These are phyloP conservation scores for Aurelia aurita DNA, from an alignment of 30 jellyfish, hydroid and myxozoan genomes.

Conservation along the genomic window DNA sequence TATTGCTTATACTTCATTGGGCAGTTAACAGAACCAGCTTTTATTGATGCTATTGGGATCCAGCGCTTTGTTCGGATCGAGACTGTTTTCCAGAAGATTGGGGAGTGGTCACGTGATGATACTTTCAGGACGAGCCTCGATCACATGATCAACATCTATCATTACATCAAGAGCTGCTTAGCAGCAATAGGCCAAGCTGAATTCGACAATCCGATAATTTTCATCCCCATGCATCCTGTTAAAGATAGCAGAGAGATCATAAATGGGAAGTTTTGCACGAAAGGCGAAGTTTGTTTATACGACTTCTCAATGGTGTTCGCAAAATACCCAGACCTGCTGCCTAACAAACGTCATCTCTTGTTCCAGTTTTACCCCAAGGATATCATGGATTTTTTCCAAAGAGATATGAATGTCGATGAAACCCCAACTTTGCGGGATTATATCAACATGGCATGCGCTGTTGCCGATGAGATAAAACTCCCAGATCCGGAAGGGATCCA, in stretches of 20 bases:
- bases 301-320: constrained; percentile 72
- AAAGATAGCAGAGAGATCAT: not conserved
- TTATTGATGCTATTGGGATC: constrained; percentile 58
- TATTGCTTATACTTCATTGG: constrained; percentile 30
- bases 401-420: constrained; percentile 37
- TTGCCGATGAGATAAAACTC: constrained; percentile 68
- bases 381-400: constrained; percentile 60
- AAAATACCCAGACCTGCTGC: constrained; percentile 7
- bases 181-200: constrained; percentile 39
- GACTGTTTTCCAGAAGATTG: constrained; percentile 40
- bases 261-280: constrained; percentile 63
- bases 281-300: constrained; percentile 73
- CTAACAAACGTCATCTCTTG: constrained; percentile 50
- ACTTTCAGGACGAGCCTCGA: constrained; percentile 64
- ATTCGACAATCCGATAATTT: constrained; percentile 55
- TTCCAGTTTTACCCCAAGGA: constrained; percentile 67
- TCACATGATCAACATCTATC: constrained; percentile 73
- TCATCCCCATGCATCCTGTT: constrained; percentile 13
- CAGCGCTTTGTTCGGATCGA: constrained; percentile 28
- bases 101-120: constrained; percentile 63
- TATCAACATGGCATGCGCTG: constrained; percentile 53
- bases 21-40: constrained; percentile 8
- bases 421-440: constrained; percentile 80
- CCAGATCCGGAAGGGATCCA: constrained; percentile 65
- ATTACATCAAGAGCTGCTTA: constrained; percentile 14